Conservation (phyloP, 2,888 invertebrate genomes). For the Ferdinandea cuprea region DNA sequence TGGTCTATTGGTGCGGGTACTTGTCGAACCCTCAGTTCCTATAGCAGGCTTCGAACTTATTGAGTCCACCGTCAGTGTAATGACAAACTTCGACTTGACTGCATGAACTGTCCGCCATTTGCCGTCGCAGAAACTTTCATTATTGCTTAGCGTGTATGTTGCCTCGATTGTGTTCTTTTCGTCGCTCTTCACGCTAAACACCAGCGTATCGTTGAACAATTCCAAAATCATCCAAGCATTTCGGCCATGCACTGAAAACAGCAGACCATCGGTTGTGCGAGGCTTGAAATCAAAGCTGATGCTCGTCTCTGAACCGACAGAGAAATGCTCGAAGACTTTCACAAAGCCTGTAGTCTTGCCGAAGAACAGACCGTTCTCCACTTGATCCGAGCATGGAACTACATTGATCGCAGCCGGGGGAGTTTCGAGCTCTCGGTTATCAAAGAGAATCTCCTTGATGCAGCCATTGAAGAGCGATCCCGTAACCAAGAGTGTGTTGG, state of each 20-base stretch:
- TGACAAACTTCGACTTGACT: slow-evolving; percentile 94
- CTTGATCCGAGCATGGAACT: slow-evolving; percentile 90
- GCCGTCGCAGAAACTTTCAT: slow-evolving; percentile 94
- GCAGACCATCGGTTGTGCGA: slow-evolving; percentile 91
- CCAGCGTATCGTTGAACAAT: slow-evolving; percentile 92
- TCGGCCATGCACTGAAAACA: slow-evolving; percentile 93
- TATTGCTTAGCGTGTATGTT: slow-evolving; percentile 87
- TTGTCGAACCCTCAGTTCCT: slow-evolving; percentile 86
- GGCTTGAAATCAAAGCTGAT: slow-evolving; percentile 94
- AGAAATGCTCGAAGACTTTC: slow-evolving; percentile 88
- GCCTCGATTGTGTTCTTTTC: slow-evolving; percentile 89
- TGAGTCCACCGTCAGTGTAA: slow-evolving; percentile 93
- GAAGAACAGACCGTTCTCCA: slow-evolving; percentile 94
- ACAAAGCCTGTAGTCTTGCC: slow-evolving; percentile 90
- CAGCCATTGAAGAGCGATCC: slow-evolving; percentile 91
- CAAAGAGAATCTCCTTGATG: slow-evolving; percentile 89
- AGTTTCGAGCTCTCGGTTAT: slow-evolving; percentile 86
- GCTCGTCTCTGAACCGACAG: slow-evolving; percentile 90
- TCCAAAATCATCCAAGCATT: slow-evolving; percentile 93
- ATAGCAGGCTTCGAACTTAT: slow-evolving; percentile 89
- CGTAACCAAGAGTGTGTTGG: slow-evolving; percentile 77
- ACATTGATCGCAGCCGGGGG: slow-evolving; percentile 86
- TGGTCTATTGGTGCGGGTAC: slow-evolving; percentile 92
- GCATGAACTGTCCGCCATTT: slow-evolving; percentile 95
- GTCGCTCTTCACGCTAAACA: slow-evolving; percentile 91